A percentile compares a stretch with the other conserved stretches of the same genome.
Evolutionary conservation across 2,113 vertebrate species (phyloP).

Genomic region (Aix galericulata): DNA sequence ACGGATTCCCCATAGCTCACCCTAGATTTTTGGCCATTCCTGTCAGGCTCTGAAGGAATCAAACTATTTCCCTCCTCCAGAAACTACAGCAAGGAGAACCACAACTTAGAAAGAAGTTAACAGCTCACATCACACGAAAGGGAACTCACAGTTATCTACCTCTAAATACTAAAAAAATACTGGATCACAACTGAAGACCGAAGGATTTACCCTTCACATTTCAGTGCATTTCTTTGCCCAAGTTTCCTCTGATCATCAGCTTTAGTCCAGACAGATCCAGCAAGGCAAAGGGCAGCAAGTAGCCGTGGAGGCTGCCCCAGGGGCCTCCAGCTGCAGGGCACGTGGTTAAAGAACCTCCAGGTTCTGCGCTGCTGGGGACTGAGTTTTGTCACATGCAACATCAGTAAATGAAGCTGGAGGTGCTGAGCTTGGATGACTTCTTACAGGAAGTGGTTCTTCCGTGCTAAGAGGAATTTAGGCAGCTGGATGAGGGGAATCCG

Average conservation of each 20-base stretch:
- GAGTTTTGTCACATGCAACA: background rate
- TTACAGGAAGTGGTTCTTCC: background rate
- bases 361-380: background rate
- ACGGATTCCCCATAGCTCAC: background rate
- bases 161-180: background rate
- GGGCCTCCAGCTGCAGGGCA: background rate
- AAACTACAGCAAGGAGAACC: background rate
- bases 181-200: background rate
- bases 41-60: background rate
- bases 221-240: background rate
- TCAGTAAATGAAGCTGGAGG: background rate
- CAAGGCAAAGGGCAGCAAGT: background rate
- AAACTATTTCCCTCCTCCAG: background rate
- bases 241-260: background rate
- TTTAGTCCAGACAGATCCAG: background rate
- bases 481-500: background rate
- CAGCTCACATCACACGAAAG: background rate
- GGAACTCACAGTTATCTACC: background rate
- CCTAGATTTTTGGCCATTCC: background rate
- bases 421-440: background rate
- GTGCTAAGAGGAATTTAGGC: background rate
- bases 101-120: background rate
- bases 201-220: background rate
- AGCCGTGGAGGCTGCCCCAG: accelerated
- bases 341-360: background rate